phyloP scores from a whole-genome alignment of 2,113 vertebrate species.

The Brachyistius frenatus region DNA sequence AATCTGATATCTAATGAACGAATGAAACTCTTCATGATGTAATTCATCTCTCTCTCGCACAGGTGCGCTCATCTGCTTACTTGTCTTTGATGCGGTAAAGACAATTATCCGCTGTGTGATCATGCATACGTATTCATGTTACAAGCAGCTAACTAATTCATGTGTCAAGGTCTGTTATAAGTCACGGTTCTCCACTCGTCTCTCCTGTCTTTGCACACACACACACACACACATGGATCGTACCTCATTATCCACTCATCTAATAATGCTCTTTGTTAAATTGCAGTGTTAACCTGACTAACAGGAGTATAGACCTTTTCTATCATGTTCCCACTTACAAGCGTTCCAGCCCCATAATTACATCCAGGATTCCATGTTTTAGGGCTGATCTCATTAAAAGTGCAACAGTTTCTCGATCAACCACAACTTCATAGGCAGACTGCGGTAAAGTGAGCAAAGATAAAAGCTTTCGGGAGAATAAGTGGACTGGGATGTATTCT shows the following conservation, averaged over 20 bases:
- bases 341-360: constrained; percentile 63
- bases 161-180: constrained; percentile 67
- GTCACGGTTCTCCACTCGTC: constrained; percentile 36
- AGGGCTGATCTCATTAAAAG: constrained; percentile 43
- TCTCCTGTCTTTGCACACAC: constrained; percentile 18
- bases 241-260: constrained; percentile 71
- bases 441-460: neutral
- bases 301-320: constrained; percentile 54
- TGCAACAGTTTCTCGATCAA: constrained; percentile 32
- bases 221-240: neutral
- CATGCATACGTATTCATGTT: constrained; percentile 47
- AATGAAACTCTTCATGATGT: neutral
- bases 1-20: neutral
- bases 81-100: constrained; percentile 42
- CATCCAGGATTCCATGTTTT: constrained; percentile 51
- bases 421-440: neutral
- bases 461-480: neutral
- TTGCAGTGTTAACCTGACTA: constrained; percentile 60
- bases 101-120: constrained; percentile 53
- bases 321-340: constrained; percentile 54
- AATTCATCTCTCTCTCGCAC: neutral
- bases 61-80: neutral
- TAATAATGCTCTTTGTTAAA: constrained; percentile 72
- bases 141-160: constrained; percentile 62
- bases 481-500: neutral